Percentiles rank a stretch among this genome's conserved stretches.
Conservation (phyloP, 2,888 invertebrate species). For the Bibio marci region DNA sequence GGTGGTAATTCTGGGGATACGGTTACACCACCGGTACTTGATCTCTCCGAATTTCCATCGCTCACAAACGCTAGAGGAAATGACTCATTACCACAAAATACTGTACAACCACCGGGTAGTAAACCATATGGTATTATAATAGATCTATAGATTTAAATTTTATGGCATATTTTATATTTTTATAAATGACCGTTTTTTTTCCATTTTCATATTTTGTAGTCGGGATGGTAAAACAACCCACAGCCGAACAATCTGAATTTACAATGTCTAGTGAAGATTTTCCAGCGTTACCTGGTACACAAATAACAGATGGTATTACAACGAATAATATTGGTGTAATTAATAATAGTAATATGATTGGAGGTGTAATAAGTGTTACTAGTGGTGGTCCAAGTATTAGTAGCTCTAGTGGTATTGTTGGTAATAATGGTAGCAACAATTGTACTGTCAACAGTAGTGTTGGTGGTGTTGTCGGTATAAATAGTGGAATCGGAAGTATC, state of each 20-base stretch:
- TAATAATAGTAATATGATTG: conserved; percentile 15
- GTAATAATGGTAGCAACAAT: too few species aligned
- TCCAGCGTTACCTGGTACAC: conserved; percentile 94
- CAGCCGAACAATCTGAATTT: conserved; percentile 82
- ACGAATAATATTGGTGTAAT: conserved; percentile 34
- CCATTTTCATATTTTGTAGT: conserved; percentile 36
- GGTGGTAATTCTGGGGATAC: conserved; percentile 55
- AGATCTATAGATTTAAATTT: too few species aligned
- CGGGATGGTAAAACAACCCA: conserved; percentile 91
- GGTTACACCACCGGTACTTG: conserved; percentile 71
- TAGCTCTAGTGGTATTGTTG: too few species aligned
- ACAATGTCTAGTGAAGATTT: conserved; percentile 99
- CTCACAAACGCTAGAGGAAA: conserved; percentile 61
- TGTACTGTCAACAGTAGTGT: too few species aligned
- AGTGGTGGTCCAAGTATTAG: background rate
- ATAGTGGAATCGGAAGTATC: conserved; percentile 25
- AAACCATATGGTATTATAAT: conserved; percentile 66
- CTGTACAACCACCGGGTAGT: conserved; percentile 77
- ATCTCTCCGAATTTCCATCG: conserved; percentile 85
- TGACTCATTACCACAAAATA: conserved; percentile 58
- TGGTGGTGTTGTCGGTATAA: conserved; percentile 6
- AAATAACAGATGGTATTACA: conserved; percentile 44
- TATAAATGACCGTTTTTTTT: too few species aligned
- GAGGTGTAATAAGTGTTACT: conserved; percentile 3
- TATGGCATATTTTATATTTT: too few species aligned